Base-by-base conservation (phyloP, 1,140 invertebrate species). In the Bathynomus jamesi region DNA sequence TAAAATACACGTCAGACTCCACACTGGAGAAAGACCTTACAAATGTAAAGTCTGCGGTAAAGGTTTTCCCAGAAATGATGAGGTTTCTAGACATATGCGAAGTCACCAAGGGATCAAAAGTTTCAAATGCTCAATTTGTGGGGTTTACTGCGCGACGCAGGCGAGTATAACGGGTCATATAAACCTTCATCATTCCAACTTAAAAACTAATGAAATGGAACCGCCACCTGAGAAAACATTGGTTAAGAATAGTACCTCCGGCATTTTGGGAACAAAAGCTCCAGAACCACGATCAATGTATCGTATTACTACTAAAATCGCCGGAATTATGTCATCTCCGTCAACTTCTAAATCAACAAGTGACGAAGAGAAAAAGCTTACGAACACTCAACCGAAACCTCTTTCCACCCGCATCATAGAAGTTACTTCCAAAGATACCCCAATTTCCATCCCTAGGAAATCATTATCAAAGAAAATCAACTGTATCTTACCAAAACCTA, bases 21-120 rank as follows among this genome's bases (percentile, higher is more conserved):
- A 79, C 61, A 79, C 78, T 30, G 78, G 78, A 64, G 78, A 78
- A 61, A 64, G 76, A 32, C 78, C 76, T 17, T 78, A 78, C 31
- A 75, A 64, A 60, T 78, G 76, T 62, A 68, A 73, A 1, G 30
- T 78, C 4, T 78, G 77, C 65, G 75, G 75, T 17, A 74, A 76
- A 61, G 77, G 77, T 17, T 78, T 78, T 31, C 74, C 77, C 5
- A 66, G 77, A 8, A 78, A 78, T 65, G 77, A 78, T 62, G 77
- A 78, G 32, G 70, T 74, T 17, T 76, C 75, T 29, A 29, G 77
- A 61, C 77, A 78, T 32, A 78, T 78, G 77, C 40, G 74, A 29
- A 78, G 74, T 62, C 77, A 78, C 46, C 65, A 67, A 24, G 77
- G 77, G 24, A 70, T 72, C 21, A 78, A 78, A 46, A 71, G 73